Base-by-base conservation (phyloP, 2,113 vertebrate species). In the Leptobrachium leishanense region DNA sequence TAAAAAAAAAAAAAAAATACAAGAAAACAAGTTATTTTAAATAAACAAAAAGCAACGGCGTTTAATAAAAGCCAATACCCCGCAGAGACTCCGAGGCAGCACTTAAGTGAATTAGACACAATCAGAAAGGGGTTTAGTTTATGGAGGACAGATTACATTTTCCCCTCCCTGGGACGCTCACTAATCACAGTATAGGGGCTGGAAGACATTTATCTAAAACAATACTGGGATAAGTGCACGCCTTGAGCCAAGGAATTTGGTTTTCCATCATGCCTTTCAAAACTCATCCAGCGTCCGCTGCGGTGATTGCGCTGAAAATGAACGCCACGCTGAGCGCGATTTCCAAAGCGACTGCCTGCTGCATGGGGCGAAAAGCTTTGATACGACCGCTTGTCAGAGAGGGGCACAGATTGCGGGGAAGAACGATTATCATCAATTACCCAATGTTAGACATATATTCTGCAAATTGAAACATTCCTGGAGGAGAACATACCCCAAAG, bases 171-270 rank as follows among this genome's bases (percentile, higher is more conserved):
- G 74, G 69, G 78, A 68, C 50, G 78, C 78, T 81, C 53, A 50
- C 78, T 81, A 81, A 81, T 81, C 78, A 81, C 71, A 81, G 74
- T 74, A 74, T 74, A 68, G 72, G 68, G 65, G 78, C n/a, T 68
- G 78, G 64, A 81, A 81, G 78, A 74, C 78, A 74, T 81, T 81
- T 81, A 81, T 74, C 72, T 74, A 74, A 81, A 81, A 68, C 71
- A 80, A 68, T 74, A 62, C 71, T 44, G 65, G 78, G 71, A 81
- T 74, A 81, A 81, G 78, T 81, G 68, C 78, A 81, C 50, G 71
- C 78, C 72, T 62, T 41, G 44, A 68, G 68, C 64, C 13, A 40
- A 68, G 53, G 72, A 74, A 59, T 81, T 68, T 68, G 53, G 78
- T 50, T 80, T 67, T 9, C 43, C 41, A 59, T 67, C 53, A 43